Evolutionary conservation across 2,113 vertebrate species (phyloP).

Genomic region (Cichladusa arquata): DNA sequence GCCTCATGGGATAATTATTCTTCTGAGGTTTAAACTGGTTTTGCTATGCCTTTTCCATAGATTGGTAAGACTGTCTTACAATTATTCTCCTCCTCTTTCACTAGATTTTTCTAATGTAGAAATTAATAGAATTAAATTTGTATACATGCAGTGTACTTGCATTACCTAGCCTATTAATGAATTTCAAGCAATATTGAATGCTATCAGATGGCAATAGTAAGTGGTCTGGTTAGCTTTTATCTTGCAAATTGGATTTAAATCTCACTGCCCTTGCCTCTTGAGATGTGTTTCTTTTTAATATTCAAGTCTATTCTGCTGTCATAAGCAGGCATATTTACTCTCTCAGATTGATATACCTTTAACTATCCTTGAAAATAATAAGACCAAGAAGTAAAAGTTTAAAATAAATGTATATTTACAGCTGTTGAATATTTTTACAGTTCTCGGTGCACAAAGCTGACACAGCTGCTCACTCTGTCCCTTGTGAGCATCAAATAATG

Average conservation of each 20-base stretch:
- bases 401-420: neutral
- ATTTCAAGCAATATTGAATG: constrained; percentile 28
- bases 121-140: constrained; percentile 63
- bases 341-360: neutral
- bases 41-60: neutral
- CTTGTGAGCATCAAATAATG: neutral
- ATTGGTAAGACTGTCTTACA: constrained; percentile 12
- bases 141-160: constrained; percentile 33
- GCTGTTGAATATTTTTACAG: neutral
- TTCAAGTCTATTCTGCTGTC: constrained; percentile 20
- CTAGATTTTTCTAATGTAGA: constrained; percentile 29
- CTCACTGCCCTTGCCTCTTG: constrained; percentile 6
- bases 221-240: constrained; percentile 41
- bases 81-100: constrained; percentile 38
- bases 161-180: constrained; percentile 31
- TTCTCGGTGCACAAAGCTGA: neutral
- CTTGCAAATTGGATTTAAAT: constrained; percentile 50
- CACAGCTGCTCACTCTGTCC: neutral
- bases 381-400: neutral
- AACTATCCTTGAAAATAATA: neutral
- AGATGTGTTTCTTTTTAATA: constrained; percentile 39
- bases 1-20: constrained; percentile 17
- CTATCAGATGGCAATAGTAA: constrained; percentile 39
- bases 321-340: neutral
- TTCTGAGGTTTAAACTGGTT: constrained; percentile 2